Evolutionary conservation across 2,888 invertebrate genomes (phyloP).

Genomic region (Scaptomyza caliginosa): DNA sequence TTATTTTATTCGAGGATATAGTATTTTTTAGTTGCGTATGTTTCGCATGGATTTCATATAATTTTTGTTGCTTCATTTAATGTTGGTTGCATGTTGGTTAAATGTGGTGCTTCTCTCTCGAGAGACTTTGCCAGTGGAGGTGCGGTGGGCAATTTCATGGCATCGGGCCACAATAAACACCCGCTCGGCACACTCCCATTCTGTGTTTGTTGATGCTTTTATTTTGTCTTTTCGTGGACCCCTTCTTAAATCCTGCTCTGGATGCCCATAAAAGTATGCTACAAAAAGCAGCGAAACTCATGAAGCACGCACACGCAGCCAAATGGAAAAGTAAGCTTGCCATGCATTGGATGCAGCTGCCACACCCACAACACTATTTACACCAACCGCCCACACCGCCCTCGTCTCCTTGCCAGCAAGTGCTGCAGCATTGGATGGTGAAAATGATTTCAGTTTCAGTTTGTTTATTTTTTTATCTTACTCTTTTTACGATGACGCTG

Average conservation of each 20-base stretch:
- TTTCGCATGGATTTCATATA: slow-evolving; percentile 61
- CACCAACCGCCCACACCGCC: background rate
- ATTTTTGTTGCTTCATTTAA: slow-evolving; percentile 81
- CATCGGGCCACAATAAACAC: slow-evolving; percentile 40
- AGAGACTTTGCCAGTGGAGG: slow-evolving; percentile 26
- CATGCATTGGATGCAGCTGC: slow-evolving; percentile 55
- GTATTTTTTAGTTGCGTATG: slow-evolving; percentile 35
- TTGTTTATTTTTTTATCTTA: slow-evolving; percentile 11
- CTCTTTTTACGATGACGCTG: slow-evolving; percentile 70
- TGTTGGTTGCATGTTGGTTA: slow-evolving; percentile 68
- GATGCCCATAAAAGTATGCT: slow-evolving; percentile 73
- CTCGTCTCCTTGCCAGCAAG: slow-evolving; percentile 7
- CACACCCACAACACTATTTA: slow-evolving; percentile 62
- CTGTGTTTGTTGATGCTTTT: background rate
- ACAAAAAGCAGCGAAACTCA: slow-evolving; percentile 39
- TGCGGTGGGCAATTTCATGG: slow-evolving; percentile 39
- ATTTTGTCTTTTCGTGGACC: background rate
- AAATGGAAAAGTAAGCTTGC: slow-evolving; percentile 48
- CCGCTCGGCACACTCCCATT: slow-evolving; percentile 16
- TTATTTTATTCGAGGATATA: background rate
- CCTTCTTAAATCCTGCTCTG: background rate
- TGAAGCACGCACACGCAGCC: slow-evolving; percentile 43
- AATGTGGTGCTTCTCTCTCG: slow-evolving; percentile 43
- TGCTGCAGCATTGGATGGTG: slow-evolving; percentile 56
- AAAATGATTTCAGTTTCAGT: slow-evolving; percentile 75